Evolutionary conservation across 2,113 vertebrate genomes (phyloP).

Genomic region (Hyperopisus bebe): DNA sequence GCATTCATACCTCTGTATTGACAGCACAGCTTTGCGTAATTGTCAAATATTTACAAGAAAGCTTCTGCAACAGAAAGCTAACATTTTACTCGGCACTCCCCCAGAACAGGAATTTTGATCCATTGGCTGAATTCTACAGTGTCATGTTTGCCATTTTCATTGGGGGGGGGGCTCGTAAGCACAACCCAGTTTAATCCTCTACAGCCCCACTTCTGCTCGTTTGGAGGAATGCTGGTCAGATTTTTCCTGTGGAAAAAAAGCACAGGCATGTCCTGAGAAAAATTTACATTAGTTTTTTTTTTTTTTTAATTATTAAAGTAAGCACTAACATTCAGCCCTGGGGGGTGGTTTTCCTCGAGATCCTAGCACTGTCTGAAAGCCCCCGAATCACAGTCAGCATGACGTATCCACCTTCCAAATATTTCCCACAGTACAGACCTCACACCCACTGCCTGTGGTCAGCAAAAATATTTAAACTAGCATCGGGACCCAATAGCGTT

Average conservation of each 20-base stretch:
- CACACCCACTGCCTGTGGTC: not conserved
- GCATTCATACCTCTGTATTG: not conserved
- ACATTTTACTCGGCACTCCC: not conserved
- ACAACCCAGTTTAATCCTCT: not conserved
- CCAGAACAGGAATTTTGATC: not conserved
- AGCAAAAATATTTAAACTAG: constrained; percentile 17
- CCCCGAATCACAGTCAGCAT: not conserved
- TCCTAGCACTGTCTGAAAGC: not conserved
- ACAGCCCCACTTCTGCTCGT: constrained; percentile 39
- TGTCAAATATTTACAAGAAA: not conserved
- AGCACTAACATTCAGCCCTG: not conserved
- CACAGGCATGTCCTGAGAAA: constrained; percentile 60
- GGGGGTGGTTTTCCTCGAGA: not conserved
- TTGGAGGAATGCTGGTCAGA: constrained; percentile 51
- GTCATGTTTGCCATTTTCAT: not conserved
- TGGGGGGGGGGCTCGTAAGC: not conserved
- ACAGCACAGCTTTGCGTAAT: not conserved
- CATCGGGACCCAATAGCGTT: not conserved
- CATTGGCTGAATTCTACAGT: not conserved
- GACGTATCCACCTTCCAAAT: constrained; percentile 10
- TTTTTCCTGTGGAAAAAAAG: constrained; percentile 34
- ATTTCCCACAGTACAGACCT: constrained; percentile 17
- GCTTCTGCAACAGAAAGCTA: not conserved
- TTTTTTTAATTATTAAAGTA: not conserved
- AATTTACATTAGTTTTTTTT: not conserved